Conservation (phyloP, 2,888 invertebrate genomes). For the Drosophila emarginata region DNA sequence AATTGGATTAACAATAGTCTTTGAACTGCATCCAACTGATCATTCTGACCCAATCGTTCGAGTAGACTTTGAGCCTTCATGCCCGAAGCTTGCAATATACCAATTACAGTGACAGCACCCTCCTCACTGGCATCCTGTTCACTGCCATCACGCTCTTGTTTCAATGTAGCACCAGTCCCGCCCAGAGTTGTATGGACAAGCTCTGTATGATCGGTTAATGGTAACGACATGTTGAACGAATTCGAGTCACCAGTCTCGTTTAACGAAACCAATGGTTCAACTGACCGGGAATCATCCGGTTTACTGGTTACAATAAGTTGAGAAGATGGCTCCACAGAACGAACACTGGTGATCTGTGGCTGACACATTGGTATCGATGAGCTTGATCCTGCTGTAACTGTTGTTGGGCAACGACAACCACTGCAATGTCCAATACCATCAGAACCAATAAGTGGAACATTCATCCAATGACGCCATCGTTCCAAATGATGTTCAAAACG, state of each 20-base stretch:
- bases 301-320: not conserved
- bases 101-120: constrained; percentile 51
- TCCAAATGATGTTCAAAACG: constrained; percentile 78
- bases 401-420: constrained; percentile 52
- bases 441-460: constrained; percentile 62
- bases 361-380: constrained; percentile 1
- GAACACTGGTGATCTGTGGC: constrained; percentile 12
- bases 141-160: constrained; percentile 35
- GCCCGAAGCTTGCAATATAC: constrained; percentile 65
- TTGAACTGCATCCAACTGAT: constrained; percentile 61
- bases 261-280: constrained; percentile 53
- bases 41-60: constrained; percentile 60
- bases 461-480: constrained; percentile 73
- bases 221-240: constrained; percentile 40
- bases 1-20: constrained; percentile 69
- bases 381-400: constrained; percentile 2
- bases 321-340: not conserved
- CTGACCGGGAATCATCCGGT: not conserved
- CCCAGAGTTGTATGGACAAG: constrained; percentile 38
- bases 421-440: constrained; percentile 41
- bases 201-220: constrained; percentile 34
- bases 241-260: constrained; percentile 35
- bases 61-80: constrained; percentile 57
- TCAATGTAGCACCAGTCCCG: constrained; percentile 23
- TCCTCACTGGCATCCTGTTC: constrained; percentile 34